phyloP scores from a whole-genome alignment of 2,888 invertebrate species.

The Noctua comes region DNA sequence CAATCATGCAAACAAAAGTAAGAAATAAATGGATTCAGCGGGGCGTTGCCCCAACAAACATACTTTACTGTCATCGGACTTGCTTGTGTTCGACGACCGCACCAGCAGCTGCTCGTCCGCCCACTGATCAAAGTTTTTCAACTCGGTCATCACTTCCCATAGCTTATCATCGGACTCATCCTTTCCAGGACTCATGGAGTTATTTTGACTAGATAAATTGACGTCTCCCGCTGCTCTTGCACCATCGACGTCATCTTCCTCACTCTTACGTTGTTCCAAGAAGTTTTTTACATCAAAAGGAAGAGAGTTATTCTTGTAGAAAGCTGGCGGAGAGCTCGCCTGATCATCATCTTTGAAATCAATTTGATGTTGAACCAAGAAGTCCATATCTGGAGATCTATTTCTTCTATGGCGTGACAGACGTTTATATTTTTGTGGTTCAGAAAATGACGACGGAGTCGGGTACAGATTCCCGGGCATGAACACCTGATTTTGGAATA shows the following conservation, averaged over 20 bases:
- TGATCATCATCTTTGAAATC: conserved; percentile 81
- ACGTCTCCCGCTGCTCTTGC: conserved; percentile 70
- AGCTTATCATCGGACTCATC: conserved; percentile 80
- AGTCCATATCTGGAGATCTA: conserved; percentile 77
- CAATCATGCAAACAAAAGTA: conserved; percentile 53
- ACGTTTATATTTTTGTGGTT: conserved; percentile 75
- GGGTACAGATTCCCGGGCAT: conserved; percentile 84
- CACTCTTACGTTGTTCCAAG: conserved; percentile 72
- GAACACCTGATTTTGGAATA: conserved; percentile 88
- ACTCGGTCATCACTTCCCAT: conserved; percentile 85
- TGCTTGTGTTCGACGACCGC: conserved; percentile 76
- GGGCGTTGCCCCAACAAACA: conserved; percentile 55
- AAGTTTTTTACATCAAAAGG: conserved; percentile 79
- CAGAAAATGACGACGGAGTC: conserved; percentile 75
- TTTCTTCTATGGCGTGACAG: conserved; percentile 68
- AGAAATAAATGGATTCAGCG: conserved; percentile 40
- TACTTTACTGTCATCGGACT: conserved; percentile 85
- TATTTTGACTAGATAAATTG: conserved; percentile 75
- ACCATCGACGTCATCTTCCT: conserved; percentile 79
- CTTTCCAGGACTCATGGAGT: conserved; percentile 68
- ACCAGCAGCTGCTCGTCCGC: conserved; percentile 84
- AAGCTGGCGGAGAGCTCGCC: conserved; percentile 77
- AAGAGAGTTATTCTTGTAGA: conserved; percentile 83
- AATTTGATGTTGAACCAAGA: conserved; percentile 79
- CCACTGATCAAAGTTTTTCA: conserved; percentile 85